Conservation (phyloP, 1,140 invertebrate genomes). For the Tetranychus cinnabarinus region DNA sequence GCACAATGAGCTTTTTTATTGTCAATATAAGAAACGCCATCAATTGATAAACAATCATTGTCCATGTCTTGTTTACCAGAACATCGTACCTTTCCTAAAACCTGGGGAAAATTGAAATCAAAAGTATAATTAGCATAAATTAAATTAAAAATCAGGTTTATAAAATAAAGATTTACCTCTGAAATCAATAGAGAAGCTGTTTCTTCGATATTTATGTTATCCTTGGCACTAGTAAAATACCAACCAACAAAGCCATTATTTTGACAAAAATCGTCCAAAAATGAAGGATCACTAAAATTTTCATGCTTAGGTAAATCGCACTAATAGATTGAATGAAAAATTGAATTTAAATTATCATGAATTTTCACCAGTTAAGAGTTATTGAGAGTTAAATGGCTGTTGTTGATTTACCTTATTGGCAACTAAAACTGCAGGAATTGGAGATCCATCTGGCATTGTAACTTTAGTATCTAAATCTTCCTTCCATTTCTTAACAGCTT, state of each 20-base stretch:
- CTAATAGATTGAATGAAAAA: slow-evolving; percentile 23
- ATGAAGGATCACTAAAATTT: slow-evolving; percentile 45
- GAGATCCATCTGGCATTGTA: slow-evolving; percentile 7
- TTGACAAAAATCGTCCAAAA: slow-evolving; percentile 85
- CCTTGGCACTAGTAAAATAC: slow-evolving; percentile 95
- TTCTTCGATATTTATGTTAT: slow-evolving; percentile 94
- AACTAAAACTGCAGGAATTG: slow-evolving; percentile 7
- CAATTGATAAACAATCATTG: too few relatives aligned
- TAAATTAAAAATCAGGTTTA: too few relatives aligned
- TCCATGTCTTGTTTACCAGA: too few relatives aligned
- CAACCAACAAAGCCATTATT: slow-evolving; percentile 86
- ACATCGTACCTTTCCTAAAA: too few relatives aligned
- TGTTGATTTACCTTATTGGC: slow-evolving; percentile 22
- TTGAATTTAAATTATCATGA: background rate
- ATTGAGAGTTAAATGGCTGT: background rate
- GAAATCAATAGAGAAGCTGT: slow-evolving; percentile 62
- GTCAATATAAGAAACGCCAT: too few relatives aligned
- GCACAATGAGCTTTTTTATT: too few relatives aligned
- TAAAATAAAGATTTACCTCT: slow-evolving; percentile 18
- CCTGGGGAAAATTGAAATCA: too few relatives aligned
- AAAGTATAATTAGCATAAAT: too few relatives aligned
- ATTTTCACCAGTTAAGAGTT: background rate
- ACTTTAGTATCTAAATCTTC: slow-evolving; percentile 10
- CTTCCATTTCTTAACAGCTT: slow-evolving; percentile 39
- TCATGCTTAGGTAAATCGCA: slow-evolving; percentile 89